Percentiles rank a stretch among this genome's conserved stretches.
Evolutionary conservation across 2,113 vertebrate species (phyloP).

Genomic region (Pseudonaja textilis): DNA sequence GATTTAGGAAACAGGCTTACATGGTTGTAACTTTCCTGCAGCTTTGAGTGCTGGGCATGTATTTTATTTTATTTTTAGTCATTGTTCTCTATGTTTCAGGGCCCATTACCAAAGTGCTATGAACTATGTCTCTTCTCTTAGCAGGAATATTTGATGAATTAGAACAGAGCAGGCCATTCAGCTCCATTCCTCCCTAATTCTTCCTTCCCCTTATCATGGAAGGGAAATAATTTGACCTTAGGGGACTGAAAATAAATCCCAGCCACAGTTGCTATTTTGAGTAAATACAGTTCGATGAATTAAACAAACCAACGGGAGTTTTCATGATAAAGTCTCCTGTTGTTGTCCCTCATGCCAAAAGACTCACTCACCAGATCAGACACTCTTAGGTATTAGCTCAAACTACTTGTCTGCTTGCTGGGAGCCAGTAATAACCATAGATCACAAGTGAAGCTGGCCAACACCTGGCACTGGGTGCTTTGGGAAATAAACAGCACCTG

Average conservation of each 20-base stretch:
- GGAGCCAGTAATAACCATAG: background rate
- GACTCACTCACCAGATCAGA: background rate
- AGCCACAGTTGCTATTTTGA: constrained; percentile 47
- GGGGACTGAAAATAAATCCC: constrained; percentile 47
- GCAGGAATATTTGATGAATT: fast-evolving
- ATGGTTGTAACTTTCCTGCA: background rate
- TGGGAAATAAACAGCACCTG: background rate
- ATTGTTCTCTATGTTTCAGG: background rate
- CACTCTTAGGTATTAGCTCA: background rate
- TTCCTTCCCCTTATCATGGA: constrained; percentile 29
- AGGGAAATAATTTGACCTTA: constrained; percentile 59
- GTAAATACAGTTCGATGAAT: constrained; percentile 48
- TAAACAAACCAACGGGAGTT: constrained; percentile 42
- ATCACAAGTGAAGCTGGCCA: background rate
- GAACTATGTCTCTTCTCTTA: background rate
- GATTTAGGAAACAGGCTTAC: background rate
- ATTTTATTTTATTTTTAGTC: background rate
- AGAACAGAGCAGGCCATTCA: background rate
- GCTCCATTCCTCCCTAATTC: constrained; percentile 17
- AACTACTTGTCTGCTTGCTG: background rate
- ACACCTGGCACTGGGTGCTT: background rate
- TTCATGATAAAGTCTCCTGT: constrained; percentile 42
- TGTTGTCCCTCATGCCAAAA: background rate
- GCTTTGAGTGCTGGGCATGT: background rate
- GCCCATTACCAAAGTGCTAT: background rate